phyloP scores from a whole-genome alignment of 2,797 vertebrate genomes.

The Amniataba percoides region DNA sequence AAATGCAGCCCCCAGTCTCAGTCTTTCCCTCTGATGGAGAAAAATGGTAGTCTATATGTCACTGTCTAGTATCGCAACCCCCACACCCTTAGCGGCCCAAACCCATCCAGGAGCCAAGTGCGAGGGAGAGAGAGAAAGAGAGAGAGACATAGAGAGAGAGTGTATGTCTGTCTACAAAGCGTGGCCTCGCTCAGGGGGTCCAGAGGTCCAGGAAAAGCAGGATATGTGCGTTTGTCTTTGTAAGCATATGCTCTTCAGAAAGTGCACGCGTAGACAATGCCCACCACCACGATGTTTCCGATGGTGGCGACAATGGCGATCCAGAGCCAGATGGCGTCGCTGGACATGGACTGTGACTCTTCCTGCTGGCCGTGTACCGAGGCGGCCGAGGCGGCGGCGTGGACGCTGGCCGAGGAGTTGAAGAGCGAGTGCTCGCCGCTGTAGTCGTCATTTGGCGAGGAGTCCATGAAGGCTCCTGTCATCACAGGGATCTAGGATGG shows the following conservation, averaged over 20 bases:
- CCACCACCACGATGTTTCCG: constrained; percentile 98
- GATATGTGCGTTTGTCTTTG: constrained; percentile 34
- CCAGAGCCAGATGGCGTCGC: constrained; percentile 97
- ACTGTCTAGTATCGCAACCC: constrained; percentile 40
- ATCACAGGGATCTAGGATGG: constrained; percentile 93
- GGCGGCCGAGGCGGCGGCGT: constrained; percentile 84
- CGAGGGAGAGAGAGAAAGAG: neutral
- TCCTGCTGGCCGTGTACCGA: constrained; percentile 88
- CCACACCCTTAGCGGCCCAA: constrained; percentile 27
- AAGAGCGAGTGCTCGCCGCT: constrained; percentile 96
- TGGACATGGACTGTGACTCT: constrained; percentile 91
- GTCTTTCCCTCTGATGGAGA: constrained; percentile 48
- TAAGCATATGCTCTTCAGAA: constrained; percentile 85
- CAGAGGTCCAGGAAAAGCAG: constrained; percentile 36
- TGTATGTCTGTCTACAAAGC: constrained; percentile 40
- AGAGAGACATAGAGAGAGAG: neutral
- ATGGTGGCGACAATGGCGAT: constrained; percentile 98
- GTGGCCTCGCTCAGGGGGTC: constrained; percentile 40
- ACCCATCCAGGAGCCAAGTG: constrained; percentile 32
- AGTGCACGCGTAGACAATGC: constrained; percentile 96
- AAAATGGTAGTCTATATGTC: constrained; percentile 49
- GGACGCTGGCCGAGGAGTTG: constrained; percentile 95
- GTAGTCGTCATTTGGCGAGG: constrained; percentile 96
- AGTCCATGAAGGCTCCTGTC: constrained; percentile 98
- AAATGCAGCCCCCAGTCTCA: constrained; percentile 39